Percentiles rank a stretch among this genome's conserved stretches.
These are phyloP conservation scores for Bubalus kerabau DNA, from an alignment of 2,113 vertebrate species.

Conservation along the genomic window DNA sequence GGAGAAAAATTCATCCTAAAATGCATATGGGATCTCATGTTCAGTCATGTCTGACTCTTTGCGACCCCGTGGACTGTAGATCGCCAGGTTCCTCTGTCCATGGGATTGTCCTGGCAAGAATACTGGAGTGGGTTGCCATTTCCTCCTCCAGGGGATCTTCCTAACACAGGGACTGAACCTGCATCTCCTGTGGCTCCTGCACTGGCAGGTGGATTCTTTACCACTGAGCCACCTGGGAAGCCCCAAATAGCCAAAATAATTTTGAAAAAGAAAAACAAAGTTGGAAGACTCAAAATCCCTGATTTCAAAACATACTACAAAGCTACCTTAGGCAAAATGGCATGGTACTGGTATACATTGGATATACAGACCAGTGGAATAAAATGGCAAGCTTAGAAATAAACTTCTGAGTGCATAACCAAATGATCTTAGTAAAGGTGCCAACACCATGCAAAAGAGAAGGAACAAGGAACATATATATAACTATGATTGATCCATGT, in stretches of 20 bases:
- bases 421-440: not conserved
- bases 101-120: too few relatives aligned
- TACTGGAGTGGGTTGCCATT: too few relatives aligned
- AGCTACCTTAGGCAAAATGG: not conserved
- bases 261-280: not conserved
- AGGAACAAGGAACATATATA: not conserved
- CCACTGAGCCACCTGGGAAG: not conserved
- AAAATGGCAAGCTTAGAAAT: not conserved
- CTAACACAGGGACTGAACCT: not conserved
- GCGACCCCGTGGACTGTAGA: too few relatives aligned
- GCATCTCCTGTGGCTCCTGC: not conserved
- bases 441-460: not conserved
- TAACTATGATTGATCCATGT: not conserved
- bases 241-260: not conserved
- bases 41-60: too few relatives aligned
- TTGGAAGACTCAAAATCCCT: not conserved
- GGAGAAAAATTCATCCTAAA: not conserved
- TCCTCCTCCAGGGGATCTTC: not conserved
- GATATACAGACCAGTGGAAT: not conserved
- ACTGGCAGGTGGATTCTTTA: not conserved
- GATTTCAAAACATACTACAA: conserved; percentile 7
- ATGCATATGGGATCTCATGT: not conserved
- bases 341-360: not conserved
- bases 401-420: not conserved
- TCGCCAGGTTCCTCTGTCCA: too few relatives aligned